A percentile compares a stretch with the other conserved stretches of the same genome.
These are phyloP conservation scores for Pomatostomus ruficeps DNA, from an alignment of 2,113 vertebrate genomes.

Conservation along the genomic window DNA sequence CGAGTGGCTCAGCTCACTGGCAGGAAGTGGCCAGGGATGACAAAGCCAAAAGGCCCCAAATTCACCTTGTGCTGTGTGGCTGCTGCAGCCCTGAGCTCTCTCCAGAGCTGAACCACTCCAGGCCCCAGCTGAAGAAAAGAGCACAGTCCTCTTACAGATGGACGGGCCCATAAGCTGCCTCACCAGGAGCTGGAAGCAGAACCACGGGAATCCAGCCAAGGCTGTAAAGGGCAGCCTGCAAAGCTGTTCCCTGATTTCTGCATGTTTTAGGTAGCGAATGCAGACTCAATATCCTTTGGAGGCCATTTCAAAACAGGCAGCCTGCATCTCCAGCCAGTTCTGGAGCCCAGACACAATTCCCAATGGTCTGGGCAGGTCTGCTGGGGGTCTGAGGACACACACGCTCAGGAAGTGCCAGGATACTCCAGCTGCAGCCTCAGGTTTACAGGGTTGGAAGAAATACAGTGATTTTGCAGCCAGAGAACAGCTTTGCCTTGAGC, in stretches of 20 bases:
- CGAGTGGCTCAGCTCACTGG: neutral
- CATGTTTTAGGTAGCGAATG: neutral
- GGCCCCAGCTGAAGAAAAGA: constrained; percentile 23
- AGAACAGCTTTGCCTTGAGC: neutral
- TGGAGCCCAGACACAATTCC: neutral
- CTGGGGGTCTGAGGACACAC: neutral
- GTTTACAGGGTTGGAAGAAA: neutral
- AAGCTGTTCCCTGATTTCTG: constrained; percentile 40
- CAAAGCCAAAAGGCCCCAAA: neutral
- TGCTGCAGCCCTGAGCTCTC: neutral
- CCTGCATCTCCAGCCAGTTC: neutral
- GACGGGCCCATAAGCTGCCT: constrained; percentile 20
- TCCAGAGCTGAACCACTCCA: neutral
- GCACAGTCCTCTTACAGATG: constrained; percentile 37
- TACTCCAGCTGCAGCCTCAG: neutral
- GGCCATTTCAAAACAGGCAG: neutral
- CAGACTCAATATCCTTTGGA: neutral
- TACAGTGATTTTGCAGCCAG: neutral
- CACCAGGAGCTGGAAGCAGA: constrained; percentile 54
- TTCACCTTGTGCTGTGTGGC: neutral
- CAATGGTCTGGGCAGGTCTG: neutral
- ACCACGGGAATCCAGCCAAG: constrained; percentile 19
- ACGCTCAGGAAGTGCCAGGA: neutral
- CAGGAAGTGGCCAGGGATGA: neutral
- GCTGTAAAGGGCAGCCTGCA: constrained; percentile 48